These are phyloP conservation scores for Crematogaster levior DNA, from an alignment of 2,888 invertebrate species.

Conservation along the genomic window DNA sequence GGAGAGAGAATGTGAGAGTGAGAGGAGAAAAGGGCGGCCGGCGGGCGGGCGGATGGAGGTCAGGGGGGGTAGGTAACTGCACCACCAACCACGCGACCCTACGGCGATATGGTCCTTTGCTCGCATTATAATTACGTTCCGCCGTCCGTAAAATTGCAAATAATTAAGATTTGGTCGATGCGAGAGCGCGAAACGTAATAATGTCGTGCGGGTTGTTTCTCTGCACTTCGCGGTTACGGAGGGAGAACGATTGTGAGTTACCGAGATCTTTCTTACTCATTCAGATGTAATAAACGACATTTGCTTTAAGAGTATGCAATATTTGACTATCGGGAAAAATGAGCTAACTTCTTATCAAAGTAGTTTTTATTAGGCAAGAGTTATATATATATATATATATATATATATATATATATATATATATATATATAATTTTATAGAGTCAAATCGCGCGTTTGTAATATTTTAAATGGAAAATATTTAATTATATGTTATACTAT, in stretches of 20 bases:
- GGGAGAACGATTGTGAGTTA: slow-evolving; percentile 20
- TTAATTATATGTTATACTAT: neutral
- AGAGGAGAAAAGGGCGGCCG: slow-evolving; percentile 52
- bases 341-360: neutral
- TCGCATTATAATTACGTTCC: slow-evolving; percentile 82
- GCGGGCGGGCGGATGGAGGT: slow-evolving; percentile 74
- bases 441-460: neutral
- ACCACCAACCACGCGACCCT: slow-evolving; percentile 78
- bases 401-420: too few relatives aligned
- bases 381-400: too few relatives aligned
- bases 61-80: slow-evolving; percentile 78
- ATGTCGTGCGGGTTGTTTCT: slow-evolving; percentile 49
- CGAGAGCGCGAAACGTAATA: slow-evolving; percentile 74
- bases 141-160: slow-evolving; percentile 82
- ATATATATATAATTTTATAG: too few relatives aligned
- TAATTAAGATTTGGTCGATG: slow-evolving; percentile 83
- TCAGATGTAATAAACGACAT: slow-evolving; percentile 20
- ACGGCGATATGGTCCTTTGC: slow-evolving; percentile 80
- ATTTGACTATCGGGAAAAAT: neutral
- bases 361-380: neutral
- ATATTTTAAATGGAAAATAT: too few relatives aligned
- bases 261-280: slow-evolving; percentile 24
- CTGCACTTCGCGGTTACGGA: slow-evolving; percentile 39
- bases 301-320: neutral
- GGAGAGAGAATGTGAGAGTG: slow-evolving; percentile 34